A percentile compares a stretch with the other conserved stretches of the same genome.
phyloP scores from a whole-genome alignment of 2,888 invertebrate species.

The Coenonympha glycerion region DNA sequence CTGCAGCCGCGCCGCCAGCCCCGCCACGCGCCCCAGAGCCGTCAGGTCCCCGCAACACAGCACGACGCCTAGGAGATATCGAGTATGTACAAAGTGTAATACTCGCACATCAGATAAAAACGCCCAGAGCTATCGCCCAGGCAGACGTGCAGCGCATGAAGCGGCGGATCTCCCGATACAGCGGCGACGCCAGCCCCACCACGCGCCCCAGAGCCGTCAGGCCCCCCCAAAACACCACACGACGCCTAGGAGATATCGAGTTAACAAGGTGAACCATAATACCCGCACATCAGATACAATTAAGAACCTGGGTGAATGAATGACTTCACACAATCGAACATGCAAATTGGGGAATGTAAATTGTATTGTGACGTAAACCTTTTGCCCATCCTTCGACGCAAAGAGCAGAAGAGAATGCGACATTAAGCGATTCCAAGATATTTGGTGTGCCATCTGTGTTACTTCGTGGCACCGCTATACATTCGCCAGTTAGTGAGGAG shows the following conservation, averaged over 20 bases:
- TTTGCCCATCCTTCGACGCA: slow-evolving; percentile 93
- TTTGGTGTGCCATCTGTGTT: slow-evolving; percentile 92
- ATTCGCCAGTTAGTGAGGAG: slow-evolving; percentile 94
- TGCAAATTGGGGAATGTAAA: neutral
- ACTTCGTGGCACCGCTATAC: slow-evolving; percentile 90
- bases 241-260: too few relatives aligned
- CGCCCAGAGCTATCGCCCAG: slow-evolving; percentile 90
- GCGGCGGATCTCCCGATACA: slow-evolving; percentile 96
- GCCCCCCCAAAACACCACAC: slow-evolving; percentile 94
- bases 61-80: slow-evolving; percentile 83
- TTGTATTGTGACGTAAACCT: slow-evolving; percentile 66
- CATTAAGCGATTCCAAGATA: slow-evolving; percentile 92
- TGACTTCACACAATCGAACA: too few relatives aligned
- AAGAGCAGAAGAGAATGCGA: slow-evolving; percentile 95
- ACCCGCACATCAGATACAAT: too few relatives aligned
- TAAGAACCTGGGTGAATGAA: too few relatives aligned
- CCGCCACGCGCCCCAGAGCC: slow-evolving; percentile 94
- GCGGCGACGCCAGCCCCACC: slow-evolving; percentile 95
- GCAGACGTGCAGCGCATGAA: slow-evolving; percentile 97
- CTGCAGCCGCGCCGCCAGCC: slow-evolving; percentile 91
- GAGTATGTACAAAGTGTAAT: too few relatives aligned
- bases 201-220: slow-evolving; percentile 89
- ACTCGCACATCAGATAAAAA: slow-evolving; percentile 95
- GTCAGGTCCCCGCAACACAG: slow-evolving; percentile 90
- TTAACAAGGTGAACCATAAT: too few relatives aligned